phyloP scores from a whole-genome alignment of 2,888 invertebrate species.

The Cheilosia scutellata region DNA sequence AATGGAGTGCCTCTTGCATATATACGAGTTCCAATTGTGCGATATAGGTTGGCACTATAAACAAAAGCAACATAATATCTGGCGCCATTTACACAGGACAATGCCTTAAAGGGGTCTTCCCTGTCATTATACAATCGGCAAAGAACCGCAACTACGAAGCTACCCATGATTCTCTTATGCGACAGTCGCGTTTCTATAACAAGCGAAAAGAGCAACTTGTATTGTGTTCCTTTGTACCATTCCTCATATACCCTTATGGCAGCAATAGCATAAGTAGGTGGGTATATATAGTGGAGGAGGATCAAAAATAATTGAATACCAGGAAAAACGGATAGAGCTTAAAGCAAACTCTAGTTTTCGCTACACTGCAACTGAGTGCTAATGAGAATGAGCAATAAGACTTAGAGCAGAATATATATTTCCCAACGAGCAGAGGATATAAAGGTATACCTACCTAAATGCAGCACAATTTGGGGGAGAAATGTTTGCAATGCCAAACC shows the following conservation, averaged over 20 bases:
- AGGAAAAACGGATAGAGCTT: constrained; percentile 41
- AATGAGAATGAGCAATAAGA: constrained; percentile 58
- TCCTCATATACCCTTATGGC: not conserved
- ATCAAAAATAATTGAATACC: constrained; percentile 64
- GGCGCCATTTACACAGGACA: constrained; percentile 32
- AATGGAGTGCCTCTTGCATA: constrained; percentile 40
- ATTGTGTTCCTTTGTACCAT: not conserved
- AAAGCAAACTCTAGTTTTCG: constrained; percentile 27
- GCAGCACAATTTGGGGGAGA: not conserved
- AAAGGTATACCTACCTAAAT: not conserved
- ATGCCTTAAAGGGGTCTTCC: constrained; percentile 46
- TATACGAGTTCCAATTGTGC: not conserved
- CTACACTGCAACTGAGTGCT: constrained; percentile 65
- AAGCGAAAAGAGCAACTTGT: constrained; percentile 20
- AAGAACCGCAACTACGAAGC: constrained; percentile 3
- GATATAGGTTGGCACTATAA: not conserved
- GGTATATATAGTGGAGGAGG: constrained; percentile 10
- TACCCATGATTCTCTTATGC: not conserved
- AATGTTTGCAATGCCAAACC: no score
- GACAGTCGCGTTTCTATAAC: not conserved
- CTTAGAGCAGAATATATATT: constrained; percentile 18
- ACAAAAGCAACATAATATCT: constrained; percentile 23
- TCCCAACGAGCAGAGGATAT: not conserved
- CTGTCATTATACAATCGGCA: constrained; percentile 9
- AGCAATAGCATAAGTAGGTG: not conserved